phyloP scores from a whole-genome alignment of 2,888 invertebrate genomes.

The Seira ritae region DNA sequence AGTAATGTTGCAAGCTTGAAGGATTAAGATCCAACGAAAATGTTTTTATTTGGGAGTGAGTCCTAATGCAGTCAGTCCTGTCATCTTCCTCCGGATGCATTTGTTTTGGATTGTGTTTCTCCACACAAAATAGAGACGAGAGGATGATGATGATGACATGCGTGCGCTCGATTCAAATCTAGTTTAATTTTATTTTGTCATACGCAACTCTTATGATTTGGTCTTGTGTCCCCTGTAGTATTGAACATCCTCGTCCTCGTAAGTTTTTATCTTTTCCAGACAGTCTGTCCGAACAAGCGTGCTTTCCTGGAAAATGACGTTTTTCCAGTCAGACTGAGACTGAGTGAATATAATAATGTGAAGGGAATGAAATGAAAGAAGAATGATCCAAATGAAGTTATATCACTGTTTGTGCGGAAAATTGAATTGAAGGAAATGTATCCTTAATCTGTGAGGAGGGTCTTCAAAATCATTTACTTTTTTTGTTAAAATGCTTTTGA shows the following conservation, averaged over 20 bases:
- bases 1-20: neutral
- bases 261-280: neutral
- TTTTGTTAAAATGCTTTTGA: constrained; percentile 15
- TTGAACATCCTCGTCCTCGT: neutral
- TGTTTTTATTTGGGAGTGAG: constrained; percentile 8
- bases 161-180: neutral
- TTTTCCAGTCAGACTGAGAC: neutral
- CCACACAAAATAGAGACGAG: neutral
- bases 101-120: constrained; percentile 11
- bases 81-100: neutral
- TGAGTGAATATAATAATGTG: neutral
- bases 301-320: neutral
- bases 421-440: constrained; percentile 14
- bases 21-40: constrained; percentile 6
- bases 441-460: constrained; percentile 16
- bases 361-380: neutral
- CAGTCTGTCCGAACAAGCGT: neutral
- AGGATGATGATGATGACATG: neutral
- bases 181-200: neutral
- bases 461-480: constrained; percentile 16
- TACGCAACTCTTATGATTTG: too few relatives aligned
- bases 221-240: too few relatives aligned
- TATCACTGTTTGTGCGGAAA: constrained; percentile 1
- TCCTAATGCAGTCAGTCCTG: constrained; percentile 7
- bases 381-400: constrained; percentile 2